A percentile compares a stretch with the other conserved stretches of the same genome.
These are phyloP conservation scores for Eledona agricola DNA, from an alignment of 2,888 invertebrate species.

Conservation along the genomic window DNA sequence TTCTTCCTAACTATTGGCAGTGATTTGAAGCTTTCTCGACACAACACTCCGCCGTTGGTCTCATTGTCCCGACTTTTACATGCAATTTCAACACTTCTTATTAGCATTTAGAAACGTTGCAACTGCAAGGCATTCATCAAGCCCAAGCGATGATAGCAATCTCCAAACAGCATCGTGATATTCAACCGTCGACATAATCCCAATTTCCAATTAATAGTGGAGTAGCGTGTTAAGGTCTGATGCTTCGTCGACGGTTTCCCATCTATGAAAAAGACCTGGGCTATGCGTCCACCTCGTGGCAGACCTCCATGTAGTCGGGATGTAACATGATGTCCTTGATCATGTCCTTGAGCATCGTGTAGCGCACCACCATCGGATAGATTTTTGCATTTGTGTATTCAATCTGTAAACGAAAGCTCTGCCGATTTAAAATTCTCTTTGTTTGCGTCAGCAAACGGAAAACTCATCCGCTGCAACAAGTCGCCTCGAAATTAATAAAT, in stretches of 20 bases:
- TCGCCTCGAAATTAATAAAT: no score
- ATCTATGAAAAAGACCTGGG: slow-evolving; percentile 63
- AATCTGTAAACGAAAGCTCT: slow-evolving; percentile 67
- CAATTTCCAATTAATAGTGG: slow-evolving; percentile 19
- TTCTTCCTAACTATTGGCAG: slow-evolving; percentile 30
- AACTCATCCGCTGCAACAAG: no score
- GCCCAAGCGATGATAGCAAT: slow-evolving; percentile 10
- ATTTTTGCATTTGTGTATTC: slow-evolving; percentile 92
- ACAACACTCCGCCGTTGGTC: slow-evolving; percentile 1
- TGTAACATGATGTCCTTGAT: slow-evolving; percentile 95
- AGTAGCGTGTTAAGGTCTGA: slow-evolving; percentile 36
- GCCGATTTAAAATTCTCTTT: no score
- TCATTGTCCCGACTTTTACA: slow-evolving; percentile 11
- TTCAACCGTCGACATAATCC: slow-evolving; percentile 19
- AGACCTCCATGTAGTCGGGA: slow-evolving; percentile 97
- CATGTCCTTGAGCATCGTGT: slow-evolving; percentile 97
- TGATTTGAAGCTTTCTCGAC: slow-evolving; percentile 22
- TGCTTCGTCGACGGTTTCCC: slow-evolving; percentile 44
- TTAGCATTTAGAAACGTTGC: not conserved
- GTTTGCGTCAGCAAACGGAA: no score
- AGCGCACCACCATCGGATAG: slow-evolving; percentile 93
- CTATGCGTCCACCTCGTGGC: slow-evolving; percentile 87
- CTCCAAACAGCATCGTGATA: slow-evolving; percentile 16
- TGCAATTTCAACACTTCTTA: slow-evolving; percentile 9
- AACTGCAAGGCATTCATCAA: not conserved